These are phyloP conservation scores for Ameiurus melas DNA, from an alignment of 2,113 vertebrate species.

Conservation along the genomic window DNA sequence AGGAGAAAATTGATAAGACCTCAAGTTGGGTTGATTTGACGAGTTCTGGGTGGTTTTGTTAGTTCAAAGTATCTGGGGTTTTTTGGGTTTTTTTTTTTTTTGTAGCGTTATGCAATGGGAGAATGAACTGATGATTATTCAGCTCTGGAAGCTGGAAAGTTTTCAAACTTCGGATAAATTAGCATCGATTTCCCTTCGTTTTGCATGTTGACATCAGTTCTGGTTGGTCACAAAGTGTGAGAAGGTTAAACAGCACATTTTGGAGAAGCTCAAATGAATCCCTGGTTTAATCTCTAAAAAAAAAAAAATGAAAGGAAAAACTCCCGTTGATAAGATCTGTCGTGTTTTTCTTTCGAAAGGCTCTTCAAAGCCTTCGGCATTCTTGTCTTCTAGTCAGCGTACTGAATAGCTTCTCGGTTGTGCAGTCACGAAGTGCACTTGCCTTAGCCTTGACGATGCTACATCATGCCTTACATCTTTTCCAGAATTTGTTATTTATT, in stretches of 20 bases:
- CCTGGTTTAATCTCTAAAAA: slow-evolving; percentile 53
- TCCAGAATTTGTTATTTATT: no score
- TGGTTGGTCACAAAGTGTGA: slow-evolving; percentile 30
- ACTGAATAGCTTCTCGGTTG: slow-evolving; percentile 35
- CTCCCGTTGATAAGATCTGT: neutral
- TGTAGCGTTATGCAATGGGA: neutral
- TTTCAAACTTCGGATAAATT: neutral
- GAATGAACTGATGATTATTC: neutral
- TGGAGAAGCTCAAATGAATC: slow-evolving; percentile 54
- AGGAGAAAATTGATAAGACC: neutral
- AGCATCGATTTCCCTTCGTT: neutral
- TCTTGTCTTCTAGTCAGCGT: neutral
- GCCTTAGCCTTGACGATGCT: slow-evolving; percentile 52
- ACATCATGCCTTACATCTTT: neutral
- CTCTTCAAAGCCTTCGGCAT: neutral
- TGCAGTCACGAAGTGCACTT: slow-evolving; percentile 50
- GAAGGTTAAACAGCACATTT: neutral
- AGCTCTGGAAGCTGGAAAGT: neutral
- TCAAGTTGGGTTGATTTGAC: neutral
- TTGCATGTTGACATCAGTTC: neutral
- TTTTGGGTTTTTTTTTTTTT: neutral
- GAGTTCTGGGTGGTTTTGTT: neutral
- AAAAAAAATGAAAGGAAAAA: neutral
- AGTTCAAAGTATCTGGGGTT: neutral
- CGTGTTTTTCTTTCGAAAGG: neutral